Percentiles rank a stretch among this genome's conserved stretches.
Conservation (phyloP, 2,797 vertebrate species). For the Pseudopleuronectes americanus region DNA sequence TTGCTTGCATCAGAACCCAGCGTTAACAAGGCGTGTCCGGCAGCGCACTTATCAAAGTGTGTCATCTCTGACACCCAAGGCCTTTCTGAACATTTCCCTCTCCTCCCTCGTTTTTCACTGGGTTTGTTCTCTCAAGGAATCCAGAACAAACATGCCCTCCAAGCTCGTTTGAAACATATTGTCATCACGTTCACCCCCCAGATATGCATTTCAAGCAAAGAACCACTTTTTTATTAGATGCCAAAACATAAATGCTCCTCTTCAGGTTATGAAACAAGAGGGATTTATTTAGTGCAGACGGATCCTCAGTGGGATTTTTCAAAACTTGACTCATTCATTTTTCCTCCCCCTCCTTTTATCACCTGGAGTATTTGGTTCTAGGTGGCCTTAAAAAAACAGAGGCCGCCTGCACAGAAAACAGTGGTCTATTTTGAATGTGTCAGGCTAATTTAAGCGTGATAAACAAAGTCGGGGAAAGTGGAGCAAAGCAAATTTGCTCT, state of each 20-base stretch:
- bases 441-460: conserved; percentile 40
- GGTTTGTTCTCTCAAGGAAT: conserved; percentile 72
- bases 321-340: conserved; percentile 57
- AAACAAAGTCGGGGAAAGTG: conserved; percentile 31
- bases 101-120: conserved; percentile 41
- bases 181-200: conserved; percentile 71
- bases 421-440: conserved; percentile 21
- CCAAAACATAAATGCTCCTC: conserved; percentile 68
- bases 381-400: conserved; percentile 27
- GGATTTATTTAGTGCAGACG: conserved; percentile 57
- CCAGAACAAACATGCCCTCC: conserved; percentile 74
- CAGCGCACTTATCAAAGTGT: conserved; percentile 70
- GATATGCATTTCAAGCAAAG: conserved; percentile 74
- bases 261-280: conserved; percentile 73
- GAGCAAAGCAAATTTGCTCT: conserved; percentile 36
- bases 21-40: conserved; percentile 59
- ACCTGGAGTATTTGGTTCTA: conserved; percentile 32
- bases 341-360: background rate
- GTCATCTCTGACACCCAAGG: conserved; percentile 70
- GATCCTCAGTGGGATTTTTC: conserved; percentile 53
- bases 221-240: conserved; percentile 68
- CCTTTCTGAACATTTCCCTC: conserved; percentile 48
- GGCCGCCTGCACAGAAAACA: conserved; percentile 22
- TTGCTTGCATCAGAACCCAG: conserved; percentile 33
- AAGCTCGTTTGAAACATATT: conserved; percentile 71